A percentile compares a stretch with the other conserved stretches of the same genome.
These are phyloP conservation scores for Neofelis nebulosa DNA, from an alignment of 2,113 vertebrate species.

Conservation along the genomic window DNA sequence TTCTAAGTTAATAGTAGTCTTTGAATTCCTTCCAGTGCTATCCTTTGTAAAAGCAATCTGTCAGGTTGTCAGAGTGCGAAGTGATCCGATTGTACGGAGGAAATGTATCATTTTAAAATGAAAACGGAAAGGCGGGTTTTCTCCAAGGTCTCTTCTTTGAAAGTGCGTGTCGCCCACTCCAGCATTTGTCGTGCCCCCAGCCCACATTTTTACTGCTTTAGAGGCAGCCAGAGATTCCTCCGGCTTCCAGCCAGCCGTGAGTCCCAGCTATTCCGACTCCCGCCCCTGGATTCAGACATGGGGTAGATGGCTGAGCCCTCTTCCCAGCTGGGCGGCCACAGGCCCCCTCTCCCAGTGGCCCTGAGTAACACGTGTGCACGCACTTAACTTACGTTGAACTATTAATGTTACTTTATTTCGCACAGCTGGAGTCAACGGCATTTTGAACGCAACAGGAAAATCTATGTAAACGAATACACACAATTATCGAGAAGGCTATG, in stretches of 20 bases:
- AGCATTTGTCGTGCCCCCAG: rapidly evolving
- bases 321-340: background rate
- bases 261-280: background rate
- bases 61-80: background rate
- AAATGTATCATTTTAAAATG: background rate
- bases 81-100: background rate
- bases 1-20: background rate
- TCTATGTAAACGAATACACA: background rate
- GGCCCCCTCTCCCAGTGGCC: background rate
- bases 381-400: constrained; percentile 6
- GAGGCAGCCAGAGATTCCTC: background rate
- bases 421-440: background rate
- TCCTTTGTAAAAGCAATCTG: background rate
- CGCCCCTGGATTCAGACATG: background rate
- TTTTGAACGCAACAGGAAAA: constrained; percentile 3
- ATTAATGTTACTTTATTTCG: constrained; percentile 10
- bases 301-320: background rate
- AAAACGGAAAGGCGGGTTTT: background rate
- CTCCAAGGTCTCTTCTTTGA: background rate
- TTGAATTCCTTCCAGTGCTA: background rate
- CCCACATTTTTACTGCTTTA: background rate
- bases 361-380: background rate
- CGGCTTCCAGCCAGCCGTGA: background rate
- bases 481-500: background rate
- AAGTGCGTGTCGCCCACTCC: background rate